These are phyloP conservation scores for Drosophila pseudotakahashii DNA, from an alignment of 2,888 invertebrate genomes.

Conservation along the genomic window DNA sequence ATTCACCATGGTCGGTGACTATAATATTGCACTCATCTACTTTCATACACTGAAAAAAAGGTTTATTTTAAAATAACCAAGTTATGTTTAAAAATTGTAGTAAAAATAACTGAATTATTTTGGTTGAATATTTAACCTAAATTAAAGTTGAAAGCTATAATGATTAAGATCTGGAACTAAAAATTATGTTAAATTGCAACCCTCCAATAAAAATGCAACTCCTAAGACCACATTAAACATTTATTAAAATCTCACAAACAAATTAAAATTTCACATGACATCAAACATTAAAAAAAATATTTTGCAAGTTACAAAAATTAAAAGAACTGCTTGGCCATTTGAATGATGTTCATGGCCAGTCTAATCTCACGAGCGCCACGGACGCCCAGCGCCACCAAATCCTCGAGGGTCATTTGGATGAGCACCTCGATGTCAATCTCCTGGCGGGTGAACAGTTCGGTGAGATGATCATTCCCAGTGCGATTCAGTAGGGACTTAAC, in stretches of 20 bases:
- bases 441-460: conserved; percentile 70
- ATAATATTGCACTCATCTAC: not conserved
- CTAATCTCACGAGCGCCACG: conserved; percentile 64
- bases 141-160: no score
- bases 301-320: conserved; percentile 7
- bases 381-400: conserved; percentile 70
- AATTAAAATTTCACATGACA: conserved; percentile 11
- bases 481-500: conserved; percentile 57
- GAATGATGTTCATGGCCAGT: conserved; percentile 54
- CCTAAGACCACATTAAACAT: not conserved
- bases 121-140: no score
- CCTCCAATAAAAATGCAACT: not conserved
- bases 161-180: no score
- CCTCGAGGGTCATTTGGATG: conserved; percentile 62
- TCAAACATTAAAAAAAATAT: conserved; percentile 20
- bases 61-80: no score
- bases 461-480: conserved; percentile 66
- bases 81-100: no score
- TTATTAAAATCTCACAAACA: conserved; percentile 20
- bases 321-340: conserved; percentile 61
- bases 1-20: not conserved
- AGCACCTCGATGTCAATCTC: conserved; percentile 75
- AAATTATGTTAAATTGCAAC: not conserved
- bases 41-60: not conserved
- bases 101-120: no score